phyloP scores from a whole-genome alignment of 64 coral and sea anemone species.

The Orbicella faveolata region DNA sequence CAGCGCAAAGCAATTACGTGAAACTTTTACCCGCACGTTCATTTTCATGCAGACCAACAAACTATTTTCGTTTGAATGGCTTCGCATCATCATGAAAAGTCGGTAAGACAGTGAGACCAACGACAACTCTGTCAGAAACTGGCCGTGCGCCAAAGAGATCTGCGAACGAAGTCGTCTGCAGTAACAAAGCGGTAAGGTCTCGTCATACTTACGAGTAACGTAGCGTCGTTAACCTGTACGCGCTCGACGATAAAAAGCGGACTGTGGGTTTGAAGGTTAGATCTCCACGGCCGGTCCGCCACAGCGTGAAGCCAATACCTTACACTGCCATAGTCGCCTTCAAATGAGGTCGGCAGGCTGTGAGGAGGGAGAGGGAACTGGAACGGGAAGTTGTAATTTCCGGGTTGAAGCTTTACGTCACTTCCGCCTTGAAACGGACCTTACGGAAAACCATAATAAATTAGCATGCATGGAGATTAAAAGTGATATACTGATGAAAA shows the following conservation, averaged over 20 bases:
- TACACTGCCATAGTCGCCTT: slow-evolving; percentile 14
- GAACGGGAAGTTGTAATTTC: slow-evolving; percentile 25
- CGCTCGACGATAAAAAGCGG: slow-evolving; percentile 31
- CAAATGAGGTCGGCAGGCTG: slow-evolving; percentile 26
- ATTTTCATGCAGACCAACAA: neutral
- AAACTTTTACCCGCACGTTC: neutral
- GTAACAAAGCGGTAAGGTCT: no score
- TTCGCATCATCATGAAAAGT: no score
- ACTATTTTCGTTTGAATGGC: no score
- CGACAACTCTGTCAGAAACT: no score
- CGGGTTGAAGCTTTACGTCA: slow-evolving; percentile 11
- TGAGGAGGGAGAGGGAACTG: slow-evolving; percentile 16
- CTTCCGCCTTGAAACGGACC: slow-evolving; percentile 16
- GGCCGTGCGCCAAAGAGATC: no score
- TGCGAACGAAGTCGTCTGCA: no score
- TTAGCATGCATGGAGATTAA: neutral
- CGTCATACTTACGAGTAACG: slow-evolving; percentile 11
- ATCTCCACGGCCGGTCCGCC: slow-evolving; percentile 9
- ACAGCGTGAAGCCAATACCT: slow-evolving; percentile 28
- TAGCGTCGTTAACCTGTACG: slow-evolving; percentile 15
- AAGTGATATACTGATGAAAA: neutral
- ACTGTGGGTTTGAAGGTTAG: neutral
- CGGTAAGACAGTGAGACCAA: no score
- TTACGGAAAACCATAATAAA: neutral
- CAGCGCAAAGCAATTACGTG: no score